phyloP scores from a whole-genome alignment of 2,113 vertebrate genomes.

The Ameiurus melas region DNA sequence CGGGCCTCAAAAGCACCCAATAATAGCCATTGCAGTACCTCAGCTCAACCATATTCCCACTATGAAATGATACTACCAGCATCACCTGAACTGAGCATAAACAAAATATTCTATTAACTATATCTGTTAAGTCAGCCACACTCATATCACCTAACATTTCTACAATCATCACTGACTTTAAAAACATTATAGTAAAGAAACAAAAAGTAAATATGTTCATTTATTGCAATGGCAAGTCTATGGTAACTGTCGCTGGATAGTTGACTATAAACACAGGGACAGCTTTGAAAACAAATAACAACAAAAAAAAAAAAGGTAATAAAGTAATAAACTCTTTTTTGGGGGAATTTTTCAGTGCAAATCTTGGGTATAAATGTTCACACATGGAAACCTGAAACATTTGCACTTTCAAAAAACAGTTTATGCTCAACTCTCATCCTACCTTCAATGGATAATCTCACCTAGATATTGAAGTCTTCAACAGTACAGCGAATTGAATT shows the following conservation, averaged over 20 bases:
- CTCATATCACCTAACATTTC: neutral
- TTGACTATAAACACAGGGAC: neutral
- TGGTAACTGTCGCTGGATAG: neutral
- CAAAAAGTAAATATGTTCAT: neutral
- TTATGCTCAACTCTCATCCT: neutral
- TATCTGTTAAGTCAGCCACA: neutral
- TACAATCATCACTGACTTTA: neutral
- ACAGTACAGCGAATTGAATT: neutral
- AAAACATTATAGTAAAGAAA: neutral
- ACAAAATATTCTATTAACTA: neutral
- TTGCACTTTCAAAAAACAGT: no score
- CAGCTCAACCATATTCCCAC: neutral
- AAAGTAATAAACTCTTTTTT: neutral
- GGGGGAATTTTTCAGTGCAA: no score
- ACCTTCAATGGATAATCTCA: neutral
- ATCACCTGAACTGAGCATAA: neutral
- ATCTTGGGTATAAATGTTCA: neutral
- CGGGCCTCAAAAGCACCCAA: constrained; percentile 56
- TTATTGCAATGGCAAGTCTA: neutral
- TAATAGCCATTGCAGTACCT: constrained; percentile 26
- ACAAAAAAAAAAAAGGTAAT: neutral
- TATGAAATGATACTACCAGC: neutral
- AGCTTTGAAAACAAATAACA: no score
- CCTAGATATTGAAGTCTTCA: neutral
- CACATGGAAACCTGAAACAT: neutral